Percentiles rank a stretch among this genome's conserved stretches.
Conservation (phyloP, 2,113 vertebrate species). For the Herpailurus yagouaroundi region DNA sequence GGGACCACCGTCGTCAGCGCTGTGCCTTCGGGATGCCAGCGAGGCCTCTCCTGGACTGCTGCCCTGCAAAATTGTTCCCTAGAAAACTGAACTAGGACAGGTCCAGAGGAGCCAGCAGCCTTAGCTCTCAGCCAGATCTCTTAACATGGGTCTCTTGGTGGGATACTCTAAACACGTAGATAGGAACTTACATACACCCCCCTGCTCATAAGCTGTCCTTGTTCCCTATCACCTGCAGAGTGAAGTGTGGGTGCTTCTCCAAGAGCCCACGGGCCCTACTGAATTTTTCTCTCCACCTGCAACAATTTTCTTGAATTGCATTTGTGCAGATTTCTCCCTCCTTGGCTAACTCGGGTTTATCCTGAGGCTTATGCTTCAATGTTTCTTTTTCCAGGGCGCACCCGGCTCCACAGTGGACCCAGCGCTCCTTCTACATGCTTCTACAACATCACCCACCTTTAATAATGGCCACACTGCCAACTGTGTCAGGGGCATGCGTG, state of each 20-base stretch:
- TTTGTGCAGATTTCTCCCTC: not conserved
- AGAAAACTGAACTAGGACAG: rapidly evolving
- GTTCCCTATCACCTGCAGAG: not conserved
- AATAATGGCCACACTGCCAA: rapidly evolving
- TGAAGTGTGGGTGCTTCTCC: not conserved
- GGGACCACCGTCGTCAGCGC: too few species aligned
- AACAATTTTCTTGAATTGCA: not conserved
- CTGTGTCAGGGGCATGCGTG: rapidly evolving
- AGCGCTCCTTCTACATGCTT: not conserved
- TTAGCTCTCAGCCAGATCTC: not conserved
- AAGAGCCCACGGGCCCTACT: not conserved
- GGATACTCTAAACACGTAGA: not conserved
- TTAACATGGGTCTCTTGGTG: not conserved
- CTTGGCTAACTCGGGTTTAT: not conserved
- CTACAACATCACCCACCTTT: rapidly evolving
- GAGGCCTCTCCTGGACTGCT: not conserved
- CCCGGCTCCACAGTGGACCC: not conserved
- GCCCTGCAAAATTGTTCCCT: not conserved
- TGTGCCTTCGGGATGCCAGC: not conserved
- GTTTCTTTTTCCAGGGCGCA: not conserved
- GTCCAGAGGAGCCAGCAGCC: not conserved
- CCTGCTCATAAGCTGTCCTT: not conserved
- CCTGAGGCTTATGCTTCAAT: not conserved
- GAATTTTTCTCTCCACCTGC: not conserved
- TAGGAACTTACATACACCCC: not conserved